Evolutionary conservation across 2,797 vertebrate species (phyloP).

Genomic region (Mus minutoides): DNA sequence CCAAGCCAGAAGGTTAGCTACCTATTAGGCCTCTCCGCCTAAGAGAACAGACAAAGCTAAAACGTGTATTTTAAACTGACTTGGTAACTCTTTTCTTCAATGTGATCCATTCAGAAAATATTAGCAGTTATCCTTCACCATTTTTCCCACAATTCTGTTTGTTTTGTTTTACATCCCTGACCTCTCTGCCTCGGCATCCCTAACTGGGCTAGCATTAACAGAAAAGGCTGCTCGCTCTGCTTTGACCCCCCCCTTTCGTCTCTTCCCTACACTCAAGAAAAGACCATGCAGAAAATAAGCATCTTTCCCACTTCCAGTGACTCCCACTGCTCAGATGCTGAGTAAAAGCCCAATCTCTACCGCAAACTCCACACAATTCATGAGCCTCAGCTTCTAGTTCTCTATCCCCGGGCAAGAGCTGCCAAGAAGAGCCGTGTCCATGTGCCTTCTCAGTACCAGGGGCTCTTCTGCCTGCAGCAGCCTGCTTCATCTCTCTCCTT

Average conservation of each 20-base stretch:
- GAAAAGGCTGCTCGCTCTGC: background rate
- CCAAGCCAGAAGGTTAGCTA: background rate
- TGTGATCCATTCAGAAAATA: background rate
- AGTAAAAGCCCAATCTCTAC: background rate
- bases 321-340: background rate
- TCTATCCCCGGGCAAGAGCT: background rate
- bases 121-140: background rate
- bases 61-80: background rate
- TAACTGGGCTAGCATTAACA: background rate
- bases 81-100: background rate
- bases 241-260: background rate
- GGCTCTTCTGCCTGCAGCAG: background rate
- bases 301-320: background rate
- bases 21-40: background rate
- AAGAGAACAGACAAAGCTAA: background rate
- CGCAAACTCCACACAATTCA: background rate
- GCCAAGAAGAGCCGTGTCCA: background rate
- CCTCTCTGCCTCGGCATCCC: background rate
- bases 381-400: background rate
- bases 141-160: background rate
- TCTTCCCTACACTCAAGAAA: background rate
- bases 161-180: background rate
- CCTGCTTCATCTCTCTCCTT: background rate
- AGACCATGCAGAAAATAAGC: background rate
- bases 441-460: accelerated